Percentiles rank a stretch among this genome's conserved stretches.
Evolutionary conservation across 1,140 invertebrate species (phyloP).

Genomic region (Eueides isabella): DNA sequence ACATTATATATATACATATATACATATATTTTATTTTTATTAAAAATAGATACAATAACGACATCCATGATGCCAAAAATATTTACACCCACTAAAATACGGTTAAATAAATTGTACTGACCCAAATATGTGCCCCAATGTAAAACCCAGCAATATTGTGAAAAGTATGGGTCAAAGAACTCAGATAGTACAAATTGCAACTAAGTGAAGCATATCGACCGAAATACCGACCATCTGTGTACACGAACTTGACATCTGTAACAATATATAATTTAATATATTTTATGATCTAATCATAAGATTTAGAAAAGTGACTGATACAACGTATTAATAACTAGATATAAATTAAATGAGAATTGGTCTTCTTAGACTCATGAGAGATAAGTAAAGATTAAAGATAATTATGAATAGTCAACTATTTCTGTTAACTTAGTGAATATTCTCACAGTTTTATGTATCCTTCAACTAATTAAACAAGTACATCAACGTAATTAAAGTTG

Average conservation of each 20-base stretch:
- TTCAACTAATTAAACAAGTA: background rate
- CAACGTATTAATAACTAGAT: too few relatives aligned
- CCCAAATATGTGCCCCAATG: constrained; percentile 29
- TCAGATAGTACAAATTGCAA: constrained; percentile 30
- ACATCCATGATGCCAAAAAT: too few relatives aligned
- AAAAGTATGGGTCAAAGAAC: constrained; percentile 35
- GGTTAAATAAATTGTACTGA: constrained; percentile 12
- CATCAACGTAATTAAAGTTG: background rate
- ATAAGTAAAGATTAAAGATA: too few relatives aligned
- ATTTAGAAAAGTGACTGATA: too few relatives aligned
- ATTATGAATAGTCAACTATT: too few relatives aligned
- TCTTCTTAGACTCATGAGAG: too few relatives aligned
- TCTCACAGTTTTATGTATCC: background rate
- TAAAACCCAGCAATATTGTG: constrained; percentile 24
- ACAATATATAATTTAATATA: background rate
- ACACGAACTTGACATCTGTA: constrained; percentile 25
- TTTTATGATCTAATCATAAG: background rate
- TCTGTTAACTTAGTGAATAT: background rate
- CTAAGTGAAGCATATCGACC: constrained; percentile 23
- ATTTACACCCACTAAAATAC: background rate
- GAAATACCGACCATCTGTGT: constrained; percentile 34
- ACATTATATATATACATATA: too few relatives aligned
- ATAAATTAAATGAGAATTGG: too few relatives aligned
- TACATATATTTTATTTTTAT: too few relatives aligned
- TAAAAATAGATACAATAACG: background rate